Evolutionary conservation across 2,888 invertebrate genomes (phyloP), one percentile per base, ranked within the genome.

Genomic region (Gasteruption jaculator): DNA sequence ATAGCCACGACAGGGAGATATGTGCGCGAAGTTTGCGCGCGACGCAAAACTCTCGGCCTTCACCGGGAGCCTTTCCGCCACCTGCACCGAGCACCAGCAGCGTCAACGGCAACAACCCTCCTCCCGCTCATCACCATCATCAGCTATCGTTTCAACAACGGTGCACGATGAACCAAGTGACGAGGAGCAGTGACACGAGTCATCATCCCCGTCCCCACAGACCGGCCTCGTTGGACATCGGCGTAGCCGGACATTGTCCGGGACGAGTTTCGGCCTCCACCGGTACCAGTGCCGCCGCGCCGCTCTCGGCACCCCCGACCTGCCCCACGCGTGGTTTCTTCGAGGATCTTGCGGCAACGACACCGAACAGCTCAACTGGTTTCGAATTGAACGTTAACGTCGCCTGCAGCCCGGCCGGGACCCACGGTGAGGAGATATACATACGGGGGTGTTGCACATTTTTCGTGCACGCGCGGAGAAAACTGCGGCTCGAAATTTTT

Each of bases 21-120:
- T 68, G 71, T 50, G 63, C 68, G 46, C 58, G 63, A 50, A 65
- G 63, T 42, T 57, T 70, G 30, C 66, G 62, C 24, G 63, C 60
- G 48, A 58, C 62, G 27, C 68, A 69, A 52, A 60, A 68, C 19
- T 61, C 63, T 44, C 63, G 69, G 40, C 65, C 66, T 33, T 63
- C 77, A 55, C 73, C 76, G 50, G 78, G 76, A 65, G 77, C 77
- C 67, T 78, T 76, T 70, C 76, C 53, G 63, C 75, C 63, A 43
- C 68, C 50, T 65, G 74, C 60, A 18, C 60, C 60, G 35, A 47
- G 24, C 50, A 45, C 19, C 50, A 36, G 14, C 43, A 31, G 1
- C 44, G 27, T 2, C 38, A 40, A 12, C 47, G 41, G 14, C 48
- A 37, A 6, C 43, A 41, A 6, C 14, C 5, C 12, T 3, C n/a